These are phyloP conservation scores for Drosophila saltans DNA, from an alignment of 1,140 invertebrate species.

Conservation along the genomic window DNA sequence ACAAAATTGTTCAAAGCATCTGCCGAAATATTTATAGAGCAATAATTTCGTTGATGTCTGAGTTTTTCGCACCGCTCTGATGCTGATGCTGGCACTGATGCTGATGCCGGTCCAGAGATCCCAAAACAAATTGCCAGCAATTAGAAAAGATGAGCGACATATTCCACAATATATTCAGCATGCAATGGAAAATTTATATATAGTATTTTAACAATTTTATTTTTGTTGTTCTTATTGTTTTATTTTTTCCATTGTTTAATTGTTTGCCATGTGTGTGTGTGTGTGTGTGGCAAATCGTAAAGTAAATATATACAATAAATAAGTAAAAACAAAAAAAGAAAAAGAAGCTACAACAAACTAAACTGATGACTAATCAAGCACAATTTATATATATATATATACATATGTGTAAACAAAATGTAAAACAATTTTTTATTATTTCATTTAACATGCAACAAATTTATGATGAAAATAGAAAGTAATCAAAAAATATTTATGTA, in stretches of 20 bases:
- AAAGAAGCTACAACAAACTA: not conserved
- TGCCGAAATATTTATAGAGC: constrained; percentile 58
- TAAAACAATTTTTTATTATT: not conserved
- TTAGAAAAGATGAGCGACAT: constrained; percentile 16
- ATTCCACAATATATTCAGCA: constrained; percentile 3
- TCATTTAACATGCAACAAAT: not conserved
- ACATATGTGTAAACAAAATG: constrained; percentile 1
- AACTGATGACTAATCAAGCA: constrained; percentile 4
- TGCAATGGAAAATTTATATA: not conserved
- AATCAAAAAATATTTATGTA: not conserved
- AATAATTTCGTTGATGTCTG: constrained; percentile 33
- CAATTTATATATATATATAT: not conserved
- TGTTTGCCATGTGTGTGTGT: not conserved
- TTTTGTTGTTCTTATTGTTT: constrained; percentile 5
- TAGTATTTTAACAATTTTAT: constrained; percentile 22
- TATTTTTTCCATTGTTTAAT: not conserved
- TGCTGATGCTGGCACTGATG: not conserved
- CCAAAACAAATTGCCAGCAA: constrained; percentile 34
- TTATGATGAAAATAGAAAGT: not conserved
- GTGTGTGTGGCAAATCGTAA: not conserved
- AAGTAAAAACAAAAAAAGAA: not conserved
- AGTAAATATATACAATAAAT: not conserved
- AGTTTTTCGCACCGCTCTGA: constrained; percentile 19
- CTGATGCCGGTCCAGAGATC: not conserved
- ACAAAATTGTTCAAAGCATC: constrained; percentile 30